Conservation (phyloP, 2,113 vertebrate species). For the Xerus inauris region DNA sequence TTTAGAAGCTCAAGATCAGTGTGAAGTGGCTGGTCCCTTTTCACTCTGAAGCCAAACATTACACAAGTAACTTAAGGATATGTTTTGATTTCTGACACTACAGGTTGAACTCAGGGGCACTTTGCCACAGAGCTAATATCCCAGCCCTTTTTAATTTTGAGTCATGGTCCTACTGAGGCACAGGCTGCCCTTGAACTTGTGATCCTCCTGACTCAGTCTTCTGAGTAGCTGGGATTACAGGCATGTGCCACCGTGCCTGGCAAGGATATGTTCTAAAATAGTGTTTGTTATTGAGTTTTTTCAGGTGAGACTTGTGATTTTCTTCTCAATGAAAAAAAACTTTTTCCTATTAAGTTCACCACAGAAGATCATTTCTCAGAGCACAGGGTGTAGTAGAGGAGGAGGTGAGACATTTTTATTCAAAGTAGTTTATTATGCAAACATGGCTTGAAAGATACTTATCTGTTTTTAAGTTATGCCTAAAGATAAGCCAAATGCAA, state of each 20-base stretch:
- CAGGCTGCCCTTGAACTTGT: no score
- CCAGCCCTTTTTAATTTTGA: no score
- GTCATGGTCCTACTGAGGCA: no score
- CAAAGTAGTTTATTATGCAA: slow-evolving; percentile 43
- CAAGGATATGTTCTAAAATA: neutral
- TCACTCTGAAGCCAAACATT: neutral
- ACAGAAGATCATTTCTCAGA: slow-evolving; percentile 1
- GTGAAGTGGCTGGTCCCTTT: neutral
- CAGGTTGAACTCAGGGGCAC: no score
- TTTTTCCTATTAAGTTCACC: neutral
- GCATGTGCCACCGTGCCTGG: no score
- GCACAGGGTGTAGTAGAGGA: neutral
- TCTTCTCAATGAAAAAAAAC: neutral
- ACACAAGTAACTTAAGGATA: neutral
- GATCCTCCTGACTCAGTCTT: no score
- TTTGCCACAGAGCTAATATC: no score
- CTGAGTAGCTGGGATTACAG: no score
- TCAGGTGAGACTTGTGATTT: neutral
- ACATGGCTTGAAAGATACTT: neutral
- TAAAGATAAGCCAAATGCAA: slow-evolving; percentile 42
- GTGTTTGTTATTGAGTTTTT: neutral
- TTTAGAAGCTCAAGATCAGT: neutral
- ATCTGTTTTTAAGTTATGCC: slow-evolving; percentile 39
- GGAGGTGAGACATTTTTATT: slow-evolving; percentile 49
- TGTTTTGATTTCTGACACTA: neutral